Evolutionary conservation across 2,113 vertebrate genomes (phyloP).

Genomic region (Ailurus styani): DNA sequence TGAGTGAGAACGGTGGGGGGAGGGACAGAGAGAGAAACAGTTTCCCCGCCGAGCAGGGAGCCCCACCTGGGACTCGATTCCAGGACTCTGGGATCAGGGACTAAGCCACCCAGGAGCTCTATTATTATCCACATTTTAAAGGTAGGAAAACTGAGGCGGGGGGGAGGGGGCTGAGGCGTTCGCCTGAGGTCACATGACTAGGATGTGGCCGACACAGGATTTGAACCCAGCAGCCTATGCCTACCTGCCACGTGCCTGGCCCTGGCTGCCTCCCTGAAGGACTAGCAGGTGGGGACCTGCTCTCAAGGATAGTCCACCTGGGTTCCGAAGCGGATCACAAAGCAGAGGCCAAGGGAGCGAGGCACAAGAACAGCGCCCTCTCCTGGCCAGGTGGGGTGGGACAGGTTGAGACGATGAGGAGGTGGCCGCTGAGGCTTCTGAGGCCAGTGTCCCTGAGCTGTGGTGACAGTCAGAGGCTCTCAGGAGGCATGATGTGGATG

Average conservation of each 20-base stretch:
- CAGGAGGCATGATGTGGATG: fast-evolving
- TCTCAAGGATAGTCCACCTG: neutral
- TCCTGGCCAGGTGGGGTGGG: neutral
- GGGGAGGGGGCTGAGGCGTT: neutral
- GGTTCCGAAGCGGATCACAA: neutral
- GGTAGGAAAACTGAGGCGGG: neutral
- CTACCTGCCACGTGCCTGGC: neutral
- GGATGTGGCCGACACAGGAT: neutral
- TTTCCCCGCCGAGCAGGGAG: no score
- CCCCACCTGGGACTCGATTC: no score
- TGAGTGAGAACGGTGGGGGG: fast-evolving
- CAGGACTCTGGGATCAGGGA: no score
- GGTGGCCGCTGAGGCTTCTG: neutral
- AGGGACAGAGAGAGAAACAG: no score
- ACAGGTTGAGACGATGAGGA: fast-evolving
- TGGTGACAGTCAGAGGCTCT: neutral
- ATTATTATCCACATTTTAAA: neutral
- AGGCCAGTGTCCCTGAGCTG: neutral
- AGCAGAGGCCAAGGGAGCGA: neutral
- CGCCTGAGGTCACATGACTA: neutral
- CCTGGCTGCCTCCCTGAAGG: neutral
- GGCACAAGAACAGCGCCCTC: fast-evolving
- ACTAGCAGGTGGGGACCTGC: neutral
- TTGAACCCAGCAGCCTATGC: fast-evolving
- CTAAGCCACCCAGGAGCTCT: neutral